Base-by-base conservation (phyloP, 1,140 invertebrate species). In the Brachionus plicatilis region DNA sequence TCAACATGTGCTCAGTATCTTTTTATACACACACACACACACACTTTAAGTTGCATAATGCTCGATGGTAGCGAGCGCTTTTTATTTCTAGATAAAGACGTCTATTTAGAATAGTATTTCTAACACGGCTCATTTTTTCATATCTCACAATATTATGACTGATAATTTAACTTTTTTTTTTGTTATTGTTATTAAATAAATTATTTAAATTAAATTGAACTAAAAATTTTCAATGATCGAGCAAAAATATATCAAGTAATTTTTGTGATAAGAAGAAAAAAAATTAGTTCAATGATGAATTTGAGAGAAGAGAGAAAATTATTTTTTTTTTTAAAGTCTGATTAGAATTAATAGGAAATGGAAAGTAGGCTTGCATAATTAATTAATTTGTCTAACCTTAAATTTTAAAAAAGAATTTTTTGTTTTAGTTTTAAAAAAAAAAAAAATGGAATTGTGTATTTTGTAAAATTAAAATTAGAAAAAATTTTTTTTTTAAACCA, bases 1-100 rank as follows among this genome's bases (percentile, higher is more conserved):
- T n/a, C 2, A 72, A 41, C 68, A 72, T 72, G 68, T 72, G 68
- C 68, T 72, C 27, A 72, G 47, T 72, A 72, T 72, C 68, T 72
- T 43, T 72, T 43, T 72, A 43, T 68, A 68, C n/a, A 72, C 37
- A 72, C 27, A n/a, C n/a, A n/a, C n/a, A n/a, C 5, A 37, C 33
- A 37, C 33, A 37, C 33, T 37, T 72, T n/a, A 41, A 20, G 43
- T 43, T 14, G 41, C 29, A 41, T 43, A 72, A 43, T 68, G 17
- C 33, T 68, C 43, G 37, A 47, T 72, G 41, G 17, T 72, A 43
- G 17, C 41, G 47, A 41, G 24, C 68, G 7, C 20, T 41, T 41
- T n/a, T 8, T 41, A 29, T 72, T 72, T 72, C 41, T 43, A 72
- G 68, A 45, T 72, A 72, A 72, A 72, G 68, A 14, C 41, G 68